phyloP scores from a whole-genome alignment of 2,113 vertebrate species.

The Casuarius casuarius region DNA sequence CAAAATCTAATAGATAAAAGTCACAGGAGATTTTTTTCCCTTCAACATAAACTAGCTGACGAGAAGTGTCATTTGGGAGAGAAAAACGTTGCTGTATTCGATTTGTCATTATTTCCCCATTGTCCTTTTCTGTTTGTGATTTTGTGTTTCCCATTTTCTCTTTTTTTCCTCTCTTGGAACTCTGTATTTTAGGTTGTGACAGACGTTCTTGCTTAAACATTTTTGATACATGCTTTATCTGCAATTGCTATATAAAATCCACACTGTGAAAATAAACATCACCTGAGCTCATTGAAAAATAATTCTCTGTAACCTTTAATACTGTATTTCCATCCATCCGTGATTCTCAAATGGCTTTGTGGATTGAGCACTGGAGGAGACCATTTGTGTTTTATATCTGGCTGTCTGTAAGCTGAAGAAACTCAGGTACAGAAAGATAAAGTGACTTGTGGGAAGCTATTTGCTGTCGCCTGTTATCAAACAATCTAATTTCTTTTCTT shows the following conservation, averaged over 20 bases:
- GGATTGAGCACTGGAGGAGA: background rate
- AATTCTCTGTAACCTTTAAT: background rate
- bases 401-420: background rate
- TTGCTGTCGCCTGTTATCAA: background rate
- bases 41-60: constrained; percentile 12
- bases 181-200: background rate
- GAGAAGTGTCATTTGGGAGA: background rate
- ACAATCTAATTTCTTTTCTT: background rate
- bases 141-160: constrained; percentile 15
- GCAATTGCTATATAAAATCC: background rate
- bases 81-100: constrained; percentile 7
- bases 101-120: constrained; percentile 37
- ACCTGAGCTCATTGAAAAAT: background rate
- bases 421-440: background rate
- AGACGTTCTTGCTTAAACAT: background rate
- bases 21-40: background rate
- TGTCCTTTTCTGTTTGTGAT: background rate
- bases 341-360: accelerated
- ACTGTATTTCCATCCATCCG: background rate
- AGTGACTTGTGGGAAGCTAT: background rate
- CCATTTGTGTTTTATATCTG: background rate
- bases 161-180: background rate
- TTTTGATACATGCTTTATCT: background rate
- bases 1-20: constrained; percentile 43
- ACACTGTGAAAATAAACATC: constrained; percentile 19